Percentiles rank a stretch among this genome's conserved stretches.
These are phyloP conservation scores for Echiichthys vipera DNA, from an alignment of 2,797 vertebrate species.

Conservation along the genomic window DNA sequence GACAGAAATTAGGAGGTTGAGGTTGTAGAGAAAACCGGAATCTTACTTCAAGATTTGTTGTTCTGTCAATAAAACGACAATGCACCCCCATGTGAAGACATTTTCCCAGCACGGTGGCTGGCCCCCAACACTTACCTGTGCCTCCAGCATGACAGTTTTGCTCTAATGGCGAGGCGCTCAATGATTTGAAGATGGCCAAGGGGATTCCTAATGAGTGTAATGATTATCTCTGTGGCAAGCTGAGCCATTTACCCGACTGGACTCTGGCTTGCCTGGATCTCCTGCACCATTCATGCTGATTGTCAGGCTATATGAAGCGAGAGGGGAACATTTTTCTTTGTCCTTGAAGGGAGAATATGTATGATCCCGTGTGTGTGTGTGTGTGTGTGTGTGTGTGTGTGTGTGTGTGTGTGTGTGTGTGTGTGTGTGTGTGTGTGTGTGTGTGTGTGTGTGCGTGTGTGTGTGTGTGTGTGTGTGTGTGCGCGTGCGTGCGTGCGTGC, in stretches of 20 bases:
- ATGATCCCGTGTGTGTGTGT: constrained; percentile 23
- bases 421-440: background rate
- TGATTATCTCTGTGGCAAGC: constrained; percentile 60
- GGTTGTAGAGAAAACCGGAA: background rate
- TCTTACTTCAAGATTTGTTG: background rate
- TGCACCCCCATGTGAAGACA: constrained; percentile 7
- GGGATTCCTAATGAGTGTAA: constrained; percentile 60
- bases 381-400: background rate
- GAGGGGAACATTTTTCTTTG: constrained; percentile 13
- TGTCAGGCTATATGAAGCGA: constrained; percentile 29
- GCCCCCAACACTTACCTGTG: constrained; percentile 9
- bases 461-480: constrained; percentile 6
- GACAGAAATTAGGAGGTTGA: constrained; percentile 1
- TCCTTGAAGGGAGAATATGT: constrained; percentile 26
- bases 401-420: constrained; percentile 14
- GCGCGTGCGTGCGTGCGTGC: background rate
- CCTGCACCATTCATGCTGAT: constrained; percentile 19
- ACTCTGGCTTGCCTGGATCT: constrained; percentile 31
- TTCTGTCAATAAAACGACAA: constrained; percentile 36
- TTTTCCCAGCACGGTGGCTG: constrained; percentile 38
- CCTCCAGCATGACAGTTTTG: constrained; percentile 34
- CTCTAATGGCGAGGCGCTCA: constrained; percentile 36
- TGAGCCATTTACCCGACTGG: constrained; percentile 50
- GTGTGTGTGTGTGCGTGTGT: constrained; percentile 9
- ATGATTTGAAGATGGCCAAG: constrained; percentile 47